Evolutionary conservation across 2,113 vertebrate species (phyloP), one percentile per base, ranked within the genome.

Genomic region (Anser brachyrhynchus): DNA sequence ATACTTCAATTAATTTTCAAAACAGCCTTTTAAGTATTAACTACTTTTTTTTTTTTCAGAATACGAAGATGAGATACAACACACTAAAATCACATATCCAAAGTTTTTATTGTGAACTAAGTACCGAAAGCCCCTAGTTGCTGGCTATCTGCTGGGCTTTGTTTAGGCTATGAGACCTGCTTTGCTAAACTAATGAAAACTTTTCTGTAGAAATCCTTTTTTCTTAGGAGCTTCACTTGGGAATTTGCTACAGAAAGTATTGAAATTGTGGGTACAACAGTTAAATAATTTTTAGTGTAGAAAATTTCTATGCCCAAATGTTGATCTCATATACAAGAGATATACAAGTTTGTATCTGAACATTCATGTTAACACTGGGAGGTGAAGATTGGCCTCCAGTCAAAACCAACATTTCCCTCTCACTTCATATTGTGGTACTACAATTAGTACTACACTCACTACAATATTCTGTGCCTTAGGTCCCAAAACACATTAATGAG

Each of bases 1-100:
- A 62, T 92, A 65, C 41, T 67, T 90, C 69, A 74, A 61, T 88
- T 95, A 71, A 92, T 61, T 94, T 80, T 95, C 57, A 90, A 64
- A 93, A 81, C 39, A 87, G 51, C 20, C 12, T 86, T 84, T 80
- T 74, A 74, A 77, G 65, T 93, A 85, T 71, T 96, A 87, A 39
- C 41, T 84, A 12, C 6, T 9, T 41, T 81, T 80, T 65, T 9
- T 70, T 81, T 74, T 73, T n/a, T 58, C 26, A 72, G 43, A 72
- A 61, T n/a, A 74, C 69, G 23, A 72, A 28, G 41, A 33, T 91
- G 66, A 84, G n/a, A 41, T 70, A 52, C 7, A 64, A 43, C n/a
- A 65, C 31, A 41, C 3, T 21, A 15, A 91, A 90, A 54, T 61
- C 39, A 28, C 21, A 61, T 20, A 49, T 39, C 29, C 37, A 75